Base-by-base conservation (phyloP, 2,888 invertebrate genomes). In the Apoderus coryli region DNA sequence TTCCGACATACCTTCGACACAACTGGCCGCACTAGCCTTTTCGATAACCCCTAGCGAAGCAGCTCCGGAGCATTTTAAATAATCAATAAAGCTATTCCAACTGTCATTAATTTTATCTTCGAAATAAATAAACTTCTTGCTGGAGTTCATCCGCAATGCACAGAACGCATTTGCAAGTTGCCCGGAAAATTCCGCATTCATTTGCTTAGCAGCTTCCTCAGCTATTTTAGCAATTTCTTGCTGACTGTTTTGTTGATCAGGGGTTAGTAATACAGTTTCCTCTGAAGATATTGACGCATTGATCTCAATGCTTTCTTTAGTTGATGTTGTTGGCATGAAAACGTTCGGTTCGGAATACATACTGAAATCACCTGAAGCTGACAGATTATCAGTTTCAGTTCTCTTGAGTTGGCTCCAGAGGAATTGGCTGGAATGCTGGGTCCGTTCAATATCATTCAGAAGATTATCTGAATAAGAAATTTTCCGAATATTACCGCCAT, bases 81-180 rank as follows among this genome's bases (percentile, higher is more conserved):
- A 45, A 12, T 43, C 35, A 22, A 46, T 37, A 27, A 47, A 47
- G 32, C 32, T 40, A 15, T 42, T 40, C 47, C 47, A 47, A 12
- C 42, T 45, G 7, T 39, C 38, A 14, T 38, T 38, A 22, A 46
- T 40, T 26, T 41, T 42, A 13, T 46, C 44, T 12, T 45, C 44
- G 31, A 46, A 34, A 13, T 37, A 40, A 22, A 47, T 46, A 33
- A 47, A 47, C 25, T 44, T 39, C 31, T 46, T 47, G 27, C 45
- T 46, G 13, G 42, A 40, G 14, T 34, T 40, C 9, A 47, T 44
- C 25, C 46, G 34, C 25, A 47, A 23, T 2, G 23, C 37, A 27
- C 44, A 46, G 25, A 46, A 46, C n/a, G 38, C 37, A 13, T 44
- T 40, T 10, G 41, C 29, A 29, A 47, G 34, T 30, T 41, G 44